Base-by-base conservation (phyloP, 2,888 invertebrate species). In the Morinoia aosen region DNA sequence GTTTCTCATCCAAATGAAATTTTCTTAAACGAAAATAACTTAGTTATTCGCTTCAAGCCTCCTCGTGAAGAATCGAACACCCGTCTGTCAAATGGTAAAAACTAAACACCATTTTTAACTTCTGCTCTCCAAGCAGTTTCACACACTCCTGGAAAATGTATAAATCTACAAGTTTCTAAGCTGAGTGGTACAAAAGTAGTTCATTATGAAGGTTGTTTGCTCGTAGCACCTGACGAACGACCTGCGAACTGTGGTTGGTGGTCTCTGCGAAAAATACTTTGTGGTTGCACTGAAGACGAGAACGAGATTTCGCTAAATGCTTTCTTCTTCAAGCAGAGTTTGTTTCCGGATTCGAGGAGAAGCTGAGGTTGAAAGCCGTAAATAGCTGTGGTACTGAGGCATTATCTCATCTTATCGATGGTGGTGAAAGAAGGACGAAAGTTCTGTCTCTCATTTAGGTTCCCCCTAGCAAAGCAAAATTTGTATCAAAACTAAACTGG, bases 211-310 rank as follows among this genome's bases (percentile, higher is more conserved):
- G 58, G 48, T 93, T 93, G 93, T 93, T 93, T 93, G 56, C 93
- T 39, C 93, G 56, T 57, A 57, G 33, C 93, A 93, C 57, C 93
- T 93, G 93, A 57, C 57, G 57, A n/a, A 93, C 93, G 58, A 93
- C 58, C 57, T 93, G 93, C 93, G 57, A 93, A 57, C 25, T 93
- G 93, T n/a, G 93, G 93, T 93, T 19, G 93, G 93, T 93, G 93
- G 93, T 93, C 93, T 93, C 48, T 57, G 93, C 58, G 93, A 93
- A 93, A 93, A 93, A 93, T 93, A 93, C 57, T 57, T 93, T 93
- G 93, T 48, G 93, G 93, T 93, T 93, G 93, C 57, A 93, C 93
- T 93, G 93, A 57, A 93, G 93, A 93, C 93, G 48, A 48, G 33
- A 57, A 12, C 58, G 58, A 93, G 93, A 93, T 93, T 93, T 93